Base-by-base conservation (phyloP, 2,888 invertebrate species). In the Nemapogon koenigi region DNA sequence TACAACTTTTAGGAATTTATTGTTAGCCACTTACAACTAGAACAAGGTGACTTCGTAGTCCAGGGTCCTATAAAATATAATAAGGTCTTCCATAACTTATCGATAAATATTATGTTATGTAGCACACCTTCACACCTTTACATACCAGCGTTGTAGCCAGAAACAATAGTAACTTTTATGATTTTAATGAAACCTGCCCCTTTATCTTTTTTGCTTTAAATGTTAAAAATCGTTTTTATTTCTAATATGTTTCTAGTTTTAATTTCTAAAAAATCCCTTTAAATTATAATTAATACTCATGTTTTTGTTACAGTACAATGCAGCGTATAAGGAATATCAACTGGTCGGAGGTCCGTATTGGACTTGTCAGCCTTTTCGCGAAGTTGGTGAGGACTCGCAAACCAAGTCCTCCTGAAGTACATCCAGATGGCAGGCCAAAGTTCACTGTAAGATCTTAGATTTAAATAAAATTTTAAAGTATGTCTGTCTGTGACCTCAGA, bases 311-410 rank as follows among this genome's bases (percentile, higher is more conserved):
- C 17, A 27, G 28, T 26, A 41, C 17, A 13, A 40, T 58, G 35
- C 46, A 53, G 31, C 52, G 59, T 3, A 40, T 69, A 14, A 59
- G 58, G 36, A 52, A 60, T 43, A 68, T 83, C 52, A 84, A 87
- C 57, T 83, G 84, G 62, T 81, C 80, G 41, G 75, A 65, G 14
- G 57, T 84, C 31, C 80, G 83, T 28, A 73, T 83, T 33, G 82
- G 87, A 55, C 86, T 88, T 35, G 83, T 90, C 55, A 87, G 88
- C 50, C 72, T 91, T 45, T 89, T 93, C 66, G 87, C 90, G 40
- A 92, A 90, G 70, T 81, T 93, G 46, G 91, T 93, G 59, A 84
- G 93, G 43, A 93, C 93, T 45, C 90, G 90, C 62, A 90, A 92
- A 61, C 83, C 88, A 0, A 51, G 84, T 3, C 67, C 70, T 40